These are phyloP conservation scores for Trematomus bernacchii DNA, from an alignment of 2,797 vertebrate species.

Conservation along the genomic window DNA sequence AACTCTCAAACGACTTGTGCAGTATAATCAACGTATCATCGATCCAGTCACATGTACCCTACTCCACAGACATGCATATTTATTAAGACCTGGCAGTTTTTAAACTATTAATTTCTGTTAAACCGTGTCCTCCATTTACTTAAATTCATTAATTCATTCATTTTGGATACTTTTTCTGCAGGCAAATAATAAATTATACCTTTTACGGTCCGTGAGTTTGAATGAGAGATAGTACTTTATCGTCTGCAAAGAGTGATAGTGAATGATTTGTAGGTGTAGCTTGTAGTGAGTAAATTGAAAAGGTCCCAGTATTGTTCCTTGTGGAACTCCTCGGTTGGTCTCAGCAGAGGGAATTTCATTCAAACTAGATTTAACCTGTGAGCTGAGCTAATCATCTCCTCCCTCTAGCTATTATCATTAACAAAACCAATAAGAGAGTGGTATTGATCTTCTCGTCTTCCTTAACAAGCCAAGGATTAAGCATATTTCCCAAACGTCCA, in stretches of 20 bases:
- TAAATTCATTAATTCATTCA: no score
- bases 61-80: no score
- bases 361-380: no score
- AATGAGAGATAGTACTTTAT: background rate
- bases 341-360: no score
- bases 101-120: no score
- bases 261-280: background rate
- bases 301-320: background rate
- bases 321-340: background rate
- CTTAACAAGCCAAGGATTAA: background rate
- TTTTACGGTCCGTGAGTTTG: background rate
- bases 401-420: background rate
- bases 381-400: background rate
- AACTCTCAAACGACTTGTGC: no score
- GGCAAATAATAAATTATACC: no score
- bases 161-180: no score
- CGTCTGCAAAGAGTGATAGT: conserved; percentile 1
- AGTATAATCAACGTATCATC: no score
- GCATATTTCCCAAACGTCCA: conserved; percentile 25
- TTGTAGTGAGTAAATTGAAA: background rate
- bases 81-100: no score
- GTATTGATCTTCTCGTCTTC: conserved; percentile 9
- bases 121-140: no score
- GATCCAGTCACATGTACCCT: no score
- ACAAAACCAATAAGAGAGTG: background rate